Evolutionary conservation across 2,888 invertebrate species (phyloP), one percentile per base, ranked within the genome.

Genomic region (Limnephilus auricula): DNA sequence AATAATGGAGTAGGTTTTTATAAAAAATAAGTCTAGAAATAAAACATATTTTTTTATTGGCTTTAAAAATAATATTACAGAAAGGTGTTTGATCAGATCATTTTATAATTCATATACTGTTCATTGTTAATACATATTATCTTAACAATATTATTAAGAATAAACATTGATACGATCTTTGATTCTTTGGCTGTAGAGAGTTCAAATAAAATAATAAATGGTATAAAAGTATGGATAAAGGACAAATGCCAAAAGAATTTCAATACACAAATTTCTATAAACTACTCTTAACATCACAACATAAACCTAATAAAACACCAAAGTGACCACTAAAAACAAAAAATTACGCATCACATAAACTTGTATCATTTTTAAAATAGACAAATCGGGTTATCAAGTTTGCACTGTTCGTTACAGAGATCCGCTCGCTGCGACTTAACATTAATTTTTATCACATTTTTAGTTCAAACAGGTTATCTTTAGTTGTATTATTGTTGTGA

Each of bases 371-470:
- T 31, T 82, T 25, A 25, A 34, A 34, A 82, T 10, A 32, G 25
- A 32, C 15, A 82, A 25, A 34, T 25, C 10, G 32, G 32, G 32
- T 32, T 80, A 31, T 30, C 12, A 31, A 82, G n/a, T 82, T 32
- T 34, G 18, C 82, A 82, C 32, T 13, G 34, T 34, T 82, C 5
- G 34, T 37, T 34, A 34, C 5, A 82, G 9, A 34, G 34, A 82
- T 34, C 82, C 82, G 25, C 32, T 25, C 9, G 18, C 32, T 34
- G 82, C 32, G 32, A 82, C 82, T 82, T 82, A 82, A 82, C 2
- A 82, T 18, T 82, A 82, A n/a, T 82, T 82, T 82, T 25, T 82
- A 82, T 82, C 82, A 82, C 82, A 82, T 82, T 82, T n/a, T 82
- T 32, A 15, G 34, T 34, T 82, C 12, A 37, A 82, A 82, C 82